Evolutionary conservation across 1,140 invertebrate species (phyloP).

Genomic region (Dendrolimus punctatus): DNA sequence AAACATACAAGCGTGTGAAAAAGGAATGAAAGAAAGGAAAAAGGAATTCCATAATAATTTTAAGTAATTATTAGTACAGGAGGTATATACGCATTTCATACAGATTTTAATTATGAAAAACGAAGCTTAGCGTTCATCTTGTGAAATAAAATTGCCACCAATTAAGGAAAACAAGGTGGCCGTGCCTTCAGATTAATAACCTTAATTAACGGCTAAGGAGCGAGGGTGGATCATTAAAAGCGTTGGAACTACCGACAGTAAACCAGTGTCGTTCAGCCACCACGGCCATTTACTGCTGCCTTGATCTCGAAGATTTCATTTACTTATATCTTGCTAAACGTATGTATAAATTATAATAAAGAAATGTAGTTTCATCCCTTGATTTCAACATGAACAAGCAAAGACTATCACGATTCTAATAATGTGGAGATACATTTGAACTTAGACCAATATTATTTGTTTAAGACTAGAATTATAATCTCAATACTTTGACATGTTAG

Average conservation of each 20-base stretch:
- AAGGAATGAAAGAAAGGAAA: too few species aligned
- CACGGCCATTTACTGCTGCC: slow-evolving; percentile 1
- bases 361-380: too few species aligned
- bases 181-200: slow-evolving; percentile 62
- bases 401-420: too few species aligned
- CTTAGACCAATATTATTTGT: too few species aligned
- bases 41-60: too few species aligned
- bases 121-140: slow-evolving; percentile 31
- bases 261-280: slow-evolving; percentile 17
- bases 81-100: slow-evolving; percentile 4
- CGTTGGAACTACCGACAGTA: slow-evolving; percentile 17
- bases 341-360: too few species aligned
- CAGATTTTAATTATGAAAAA: slow-evolving; percentile 36
- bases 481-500: too few species aligned
- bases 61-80: too few species aligned
- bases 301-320: slow-evolving; percentile 3
- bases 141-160: slow-evolving; percentile 61
- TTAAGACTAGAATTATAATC: too few species aligned
- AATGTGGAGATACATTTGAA: too few species aligned
- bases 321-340: not conserved
- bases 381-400: too few species aligned
- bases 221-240: slow-evolving; percentile 31
- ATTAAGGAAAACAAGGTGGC: slow-evolving; percentile 63
- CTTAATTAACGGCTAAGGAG: slow-evolving; percentile 57
- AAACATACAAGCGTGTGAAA: too few species aligned